Conservation (phyloP, 2,888 invertebrate genomes). For the Drosophila phalerata region DNA sequence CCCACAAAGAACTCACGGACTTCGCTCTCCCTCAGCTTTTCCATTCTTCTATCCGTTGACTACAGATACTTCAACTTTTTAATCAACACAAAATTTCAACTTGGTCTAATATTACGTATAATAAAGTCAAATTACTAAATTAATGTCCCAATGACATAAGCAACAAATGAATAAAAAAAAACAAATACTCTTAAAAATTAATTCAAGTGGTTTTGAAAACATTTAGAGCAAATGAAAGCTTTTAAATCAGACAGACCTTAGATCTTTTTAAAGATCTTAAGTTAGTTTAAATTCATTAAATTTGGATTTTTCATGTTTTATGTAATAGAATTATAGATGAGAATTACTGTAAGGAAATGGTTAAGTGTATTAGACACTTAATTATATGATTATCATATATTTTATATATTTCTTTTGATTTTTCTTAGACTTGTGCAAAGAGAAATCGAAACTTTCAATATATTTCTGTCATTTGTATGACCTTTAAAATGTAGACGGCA, state of each 20-base stretch:
- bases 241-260: too few relatives aligned
- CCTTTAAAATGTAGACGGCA: not conserved
- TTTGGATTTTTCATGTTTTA: too few relatives aligned
- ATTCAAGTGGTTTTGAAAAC: not conserved
- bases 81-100: not conserved
- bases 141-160: not conserved
- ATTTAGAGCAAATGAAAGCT: not conserved
- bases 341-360: too few relatives aligned
- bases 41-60: constrained; percentile 8
- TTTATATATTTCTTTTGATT: too few relatives aligned
- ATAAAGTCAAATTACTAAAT: not conserved
- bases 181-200: not conserved
- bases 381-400: too few relatives aligned
- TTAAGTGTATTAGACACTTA: too few relatives aligned
- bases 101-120: not conserved
- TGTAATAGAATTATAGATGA: too few relatives aligned
- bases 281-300: too few relatives aligned
- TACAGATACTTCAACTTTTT: too few relatives aligned
- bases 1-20: constrained; percentile 93
- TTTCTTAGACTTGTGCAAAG: too few relatives aligned
- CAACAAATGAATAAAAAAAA: not conserved
- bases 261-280: too few relatives aligned
- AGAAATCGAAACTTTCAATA: not conserved
- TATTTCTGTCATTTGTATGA: not conserved
- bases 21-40: constrained; percentile 5